phyloP scores from a whole-genome alignment of 2,888 invertebrate genomes.

The Gonocerus acuteangulatus region DNA sequence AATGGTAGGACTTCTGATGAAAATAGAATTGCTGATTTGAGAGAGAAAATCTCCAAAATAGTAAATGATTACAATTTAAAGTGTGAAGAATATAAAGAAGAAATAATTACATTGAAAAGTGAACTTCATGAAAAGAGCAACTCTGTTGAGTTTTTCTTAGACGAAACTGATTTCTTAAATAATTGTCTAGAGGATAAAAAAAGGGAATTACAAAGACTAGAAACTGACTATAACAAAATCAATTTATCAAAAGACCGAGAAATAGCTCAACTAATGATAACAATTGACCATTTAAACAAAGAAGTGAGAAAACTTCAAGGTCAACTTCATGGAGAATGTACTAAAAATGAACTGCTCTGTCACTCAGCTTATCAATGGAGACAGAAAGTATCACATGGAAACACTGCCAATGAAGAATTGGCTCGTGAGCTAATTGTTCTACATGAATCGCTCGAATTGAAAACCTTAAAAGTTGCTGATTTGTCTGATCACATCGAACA shows the following conservation, averaged over 20 bases:
- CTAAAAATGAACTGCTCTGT: background rate
- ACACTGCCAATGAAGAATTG: constrained; percentile 12
- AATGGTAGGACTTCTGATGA: background rate
- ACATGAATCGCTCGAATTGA: constrained; percentile 18
- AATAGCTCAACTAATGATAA: constrained; percentile 3
- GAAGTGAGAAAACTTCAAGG: constrained; percentile 1
- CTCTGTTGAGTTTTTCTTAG: constrained; percentile 5
- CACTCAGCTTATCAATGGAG: constrained; percentile 12
- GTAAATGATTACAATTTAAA: background rate
- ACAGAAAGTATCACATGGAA: constrained; percentile 3
- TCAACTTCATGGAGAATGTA: constrained; percentile 3
- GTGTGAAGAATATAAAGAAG: constrained; percentile 1
- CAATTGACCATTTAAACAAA: constrained; percentile 9
- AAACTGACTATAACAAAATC: constrained; percentile 23
- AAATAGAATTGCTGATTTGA: background rate
- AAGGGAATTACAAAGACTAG: constrained; percentile 1
- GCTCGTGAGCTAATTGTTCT: constrained; percentile 13
- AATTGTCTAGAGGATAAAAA: constrained; percentile 8
- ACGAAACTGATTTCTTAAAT: constrained; percentile 13
- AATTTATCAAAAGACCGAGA: constrained; percentile 17
- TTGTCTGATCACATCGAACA: constrained; percentile 10
- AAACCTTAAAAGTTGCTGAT: constrained; percentile 8
- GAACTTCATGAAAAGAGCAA: constrained; percentile 16
- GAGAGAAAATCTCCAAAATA: background rate
- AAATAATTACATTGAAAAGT: constrained; percentile 10